Conservation (phyloP, 2,113 vertebrate genomes). For the Solenodon paradoxus region DNA sequence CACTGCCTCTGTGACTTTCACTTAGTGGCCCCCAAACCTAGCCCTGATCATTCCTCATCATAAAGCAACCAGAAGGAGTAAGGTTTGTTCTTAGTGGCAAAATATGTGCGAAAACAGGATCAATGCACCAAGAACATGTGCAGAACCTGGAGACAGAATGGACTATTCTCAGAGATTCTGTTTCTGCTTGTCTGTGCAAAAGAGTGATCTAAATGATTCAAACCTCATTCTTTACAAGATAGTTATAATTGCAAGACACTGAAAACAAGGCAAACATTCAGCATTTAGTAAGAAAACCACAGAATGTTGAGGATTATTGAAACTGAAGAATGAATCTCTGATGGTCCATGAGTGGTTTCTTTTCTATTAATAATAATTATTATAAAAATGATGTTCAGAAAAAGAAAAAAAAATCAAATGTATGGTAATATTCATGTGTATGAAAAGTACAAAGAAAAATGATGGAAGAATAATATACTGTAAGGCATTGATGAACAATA, state of each 20-base stretch:
- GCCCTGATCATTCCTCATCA: background rate
- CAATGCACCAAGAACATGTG: fast-evolving
- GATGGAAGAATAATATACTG: background rate
- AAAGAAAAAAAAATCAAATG: background rate
- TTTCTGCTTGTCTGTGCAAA: background rate
- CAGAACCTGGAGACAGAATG: background rate
- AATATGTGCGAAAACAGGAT: background rate
- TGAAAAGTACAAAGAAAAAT: background rate
- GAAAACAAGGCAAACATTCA: background rate
- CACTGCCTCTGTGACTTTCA: background rate
- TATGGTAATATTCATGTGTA: background rate
- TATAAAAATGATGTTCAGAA: background rate
- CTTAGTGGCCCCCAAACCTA: background rate
- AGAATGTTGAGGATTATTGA: background rate
- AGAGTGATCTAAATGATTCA: background rate
- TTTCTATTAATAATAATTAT: background rate
- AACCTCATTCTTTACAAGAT: background rate
- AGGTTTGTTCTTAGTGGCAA: background rate
- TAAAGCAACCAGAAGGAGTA: background rate
- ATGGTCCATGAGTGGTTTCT: background rate
- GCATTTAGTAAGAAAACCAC: background rate
- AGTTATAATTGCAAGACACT: background rate
- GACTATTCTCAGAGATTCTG: background rate
- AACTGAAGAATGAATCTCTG: background rate
- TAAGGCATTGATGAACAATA: background rate